Base-by-base conservation (phyloP, 2,113 vertebrate genomes). In the Syngnathus scovelli region DNA sequence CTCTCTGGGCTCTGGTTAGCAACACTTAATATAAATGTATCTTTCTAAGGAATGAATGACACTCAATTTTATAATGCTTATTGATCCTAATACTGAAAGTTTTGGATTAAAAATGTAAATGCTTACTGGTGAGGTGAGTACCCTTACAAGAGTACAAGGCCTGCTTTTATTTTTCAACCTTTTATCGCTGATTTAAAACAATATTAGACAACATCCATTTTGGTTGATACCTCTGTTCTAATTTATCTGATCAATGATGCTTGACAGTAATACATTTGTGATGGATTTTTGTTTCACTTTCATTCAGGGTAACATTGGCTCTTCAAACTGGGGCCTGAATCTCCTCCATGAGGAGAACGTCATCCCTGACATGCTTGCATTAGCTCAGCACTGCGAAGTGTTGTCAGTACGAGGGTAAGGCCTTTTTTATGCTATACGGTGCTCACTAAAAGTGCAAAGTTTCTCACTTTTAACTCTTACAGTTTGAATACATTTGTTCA, bases 281-380 rank as follows among this genome's bases (percentile, higher is more conserved):
- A 66, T 46, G 9, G 15, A 55, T 23, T 56, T 9, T 43, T 83
- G 13, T 44, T 62, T 44, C 41, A 44, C 79, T 41, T 90, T 85
- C 36, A 6, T 62, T 16, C 73, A 99, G 97, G 97, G 95, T 59
- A 98, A 99, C 87, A 96, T 99, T 51, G 97, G 97, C 72, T 97
- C 97, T 39, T 99, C 97, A 6, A 99, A 98, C 64, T 99, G 97
- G 97, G 97, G 97, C 74, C 92, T 99, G 66, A 99, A 99, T 85
- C 92, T 99, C 76, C 94, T 99, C 75, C 96, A 96, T 73, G 97
- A 99, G 80, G 97, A 99, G 89, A 98, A 98, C 74, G 94, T 98
- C 65, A 94, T 99, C 83, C 95, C 95, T 54, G 95, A 98, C 85
- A 95, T 99, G 76, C 87, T 98, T 38, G 78, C 92, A 9, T 88